Base-by-base conservation (phyloP, 2,113 vertebrate genomes). In the Cottus gobio region DNA sequence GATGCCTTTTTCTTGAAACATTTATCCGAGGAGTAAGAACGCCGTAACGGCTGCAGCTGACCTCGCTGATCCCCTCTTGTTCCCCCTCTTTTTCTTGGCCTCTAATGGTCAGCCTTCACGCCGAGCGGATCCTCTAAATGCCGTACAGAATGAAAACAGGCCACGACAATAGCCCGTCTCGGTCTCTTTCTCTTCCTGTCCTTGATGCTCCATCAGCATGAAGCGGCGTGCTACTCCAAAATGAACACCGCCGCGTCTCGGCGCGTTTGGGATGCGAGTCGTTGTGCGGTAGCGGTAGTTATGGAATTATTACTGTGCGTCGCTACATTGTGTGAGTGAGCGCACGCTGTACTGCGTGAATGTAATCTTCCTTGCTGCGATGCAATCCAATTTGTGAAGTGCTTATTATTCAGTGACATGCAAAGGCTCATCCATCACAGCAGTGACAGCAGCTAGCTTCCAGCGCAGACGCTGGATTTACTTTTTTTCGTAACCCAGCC, bases 381-480 rank as follows among this genome's bases (percentile, higher is more conserved):
- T 80, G 71, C 79, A 86, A 83, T 89, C 81, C 83, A 86, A 83
- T 91, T 90, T 89, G 75, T 54, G 68, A 66, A 62, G 66, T 66
- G 42, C 79, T 83, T 87, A 79, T 88, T 85, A 82, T 71, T 85
- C 82, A 83, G 84, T 70, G 79, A 80, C 50, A 81, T 48, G 42
- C 46, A 72, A 77, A 80, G 34, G 57, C 46, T 83, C 82, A 84
- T 81, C 82, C 58, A 76, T 80, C 86, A 58, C 66, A 31, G 65
- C 30, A 6, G 24, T 65, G 81, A 82, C 75, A 89, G 61, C 46
- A 62, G 73, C 60, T 68, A 57, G 57, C 85, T 77, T 73, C 64
- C 28, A 61, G 82, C 72, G 28, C 5, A 12, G 20, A 68, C 50
- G 60, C 62, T 54, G 52, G 60, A 46, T 44, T 73, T 79, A 77